Evolutionary conservation across 1,140 invertebrate genomes (phyloP).

Genomic region (Calliphora vicina): DNA sequence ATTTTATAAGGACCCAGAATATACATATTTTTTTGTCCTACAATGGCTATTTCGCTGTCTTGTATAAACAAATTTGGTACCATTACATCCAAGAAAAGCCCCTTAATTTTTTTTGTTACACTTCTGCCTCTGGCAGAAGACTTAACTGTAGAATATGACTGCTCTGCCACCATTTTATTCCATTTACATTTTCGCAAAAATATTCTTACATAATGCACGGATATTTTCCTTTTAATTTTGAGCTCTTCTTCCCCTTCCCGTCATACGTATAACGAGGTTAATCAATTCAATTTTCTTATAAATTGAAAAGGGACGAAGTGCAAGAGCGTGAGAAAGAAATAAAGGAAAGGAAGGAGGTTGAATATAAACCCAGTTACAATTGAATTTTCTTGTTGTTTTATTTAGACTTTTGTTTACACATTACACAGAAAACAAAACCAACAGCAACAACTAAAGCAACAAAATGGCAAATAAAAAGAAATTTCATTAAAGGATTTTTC

Average conservation of each 20-base stretch:
- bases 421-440: no score
- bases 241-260: no score
- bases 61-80: no score
- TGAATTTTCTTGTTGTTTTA: background rate
- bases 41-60: no score
- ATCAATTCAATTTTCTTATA: background rate
- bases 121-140: background rate
- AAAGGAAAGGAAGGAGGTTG: background rate
- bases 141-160: background rate
- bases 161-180: background rate
- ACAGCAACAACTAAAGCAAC: background rate
- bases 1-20: no score
- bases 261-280: background rate
- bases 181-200: background rate
- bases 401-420: background rate
- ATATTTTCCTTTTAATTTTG: background rate
- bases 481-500: background rate
- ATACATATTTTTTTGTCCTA: no score
- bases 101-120: no score
- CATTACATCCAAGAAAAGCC: no score
- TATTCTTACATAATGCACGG: background rate
- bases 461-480: background rate
- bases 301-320: background rate
- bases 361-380: background rate
- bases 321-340: background rate